Evolutionary conservation across 2,113 vertebrate genomes (phyloP).

Genomic region (Melierax canorus): DNA sequence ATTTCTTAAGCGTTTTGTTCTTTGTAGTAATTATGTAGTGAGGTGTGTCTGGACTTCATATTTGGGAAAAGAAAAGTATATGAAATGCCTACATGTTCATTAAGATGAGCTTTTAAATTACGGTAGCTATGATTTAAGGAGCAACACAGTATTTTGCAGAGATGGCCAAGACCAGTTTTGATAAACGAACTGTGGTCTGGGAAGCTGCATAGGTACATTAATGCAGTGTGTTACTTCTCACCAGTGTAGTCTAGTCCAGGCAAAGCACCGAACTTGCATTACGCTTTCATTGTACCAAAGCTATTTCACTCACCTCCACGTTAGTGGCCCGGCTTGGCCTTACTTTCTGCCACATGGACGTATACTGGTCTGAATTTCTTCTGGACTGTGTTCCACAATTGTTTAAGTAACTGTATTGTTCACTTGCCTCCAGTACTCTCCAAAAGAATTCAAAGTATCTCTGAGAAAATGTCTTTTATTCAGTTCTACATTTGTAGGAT

Average conservation of each 20-base stretch:
- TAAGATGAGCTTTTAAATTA: not conserved
- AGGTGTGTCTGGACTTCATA: not conserved
- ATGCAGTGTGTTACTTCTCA: not conserved
- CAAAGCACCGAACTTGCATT: rapidly evolving
- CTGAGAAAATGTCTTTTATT: not conserved
- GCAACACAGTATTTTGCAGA: not conserved
- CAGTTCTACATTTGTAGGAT: rapidly evolving
- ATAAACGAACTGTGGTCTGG: not conserved
- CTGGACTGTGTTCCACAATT: not conserved
- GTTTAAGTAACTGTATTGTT: not conserved
- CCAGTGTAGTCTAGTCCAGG: not conserved
- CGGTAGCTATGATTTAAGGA: not conserved
- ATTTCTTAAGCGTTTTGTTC: not conserved
- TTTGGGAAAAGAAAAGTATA: not conserved
- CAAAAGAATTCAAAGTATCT: not conserved
- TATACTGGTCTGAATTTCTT: not conserved
- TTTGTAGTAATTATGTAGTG: not conserved
- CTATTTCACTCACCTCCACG: not conserved
- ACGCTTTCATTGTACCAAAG: rapidly evolving
- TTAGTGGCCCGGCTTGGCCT: not conserved
- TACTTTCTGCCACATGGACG: rapidly evolving
- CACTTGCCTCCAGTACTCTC: not conserved
- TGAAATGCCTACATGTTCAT: not conserved
- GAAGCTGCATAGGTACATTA: not conserved
- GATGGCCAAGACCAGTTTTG: not conserved